Conservation (phyloP, 2,113 vertebrate species). For the Amphilophus citrinellus region DNA sequence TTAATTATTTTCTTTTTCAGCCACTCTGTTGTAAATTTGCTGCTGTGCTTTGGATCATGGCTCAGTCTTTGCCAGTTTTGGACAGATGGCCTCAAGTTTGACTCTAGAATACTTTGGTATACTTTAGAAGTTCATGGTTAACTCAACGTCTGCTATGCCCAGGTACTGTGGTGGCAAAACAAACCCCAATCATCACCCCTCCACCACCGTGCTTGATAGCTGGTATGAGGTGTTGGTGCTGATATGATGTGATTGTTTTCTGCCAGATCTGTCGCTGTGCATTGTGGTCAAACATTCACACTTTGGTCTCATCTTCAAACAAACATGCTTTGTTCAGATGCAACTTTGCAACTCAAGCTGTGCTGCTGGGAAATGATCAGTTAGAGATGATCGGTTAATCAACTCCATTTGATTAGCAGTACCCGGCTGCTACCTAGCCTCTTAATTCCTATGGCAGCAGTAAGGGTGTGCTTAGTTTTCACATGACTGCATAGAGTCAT, state of each 20-base stretch:
- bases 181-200: background rate
- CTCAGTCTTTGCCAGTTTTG: background rate
- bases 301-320: too few relatives aligned
- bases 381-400: background rate
- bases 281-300: too few relatives aligned
- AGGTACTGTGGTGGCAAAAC: background rate
- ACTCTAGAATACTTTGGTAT: background rate
- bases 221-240: background rate
- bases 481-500: background rate
- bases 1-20: conserved; percentile 4
- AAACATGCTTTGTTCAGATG: background rate
- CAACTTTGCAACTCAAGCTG: background rate
- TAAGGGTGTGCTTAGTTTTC: background rate
- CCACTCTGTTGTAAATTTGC: background rate
- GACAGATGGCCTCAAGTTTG: background rate
- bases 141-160: background rate
- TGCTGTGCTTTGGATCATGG: background rate
- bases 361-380: too few relatives aligned
- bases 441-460: background rate
- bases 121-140: too few relatives aligned
- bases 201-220: background rate
- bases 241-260: background rate
- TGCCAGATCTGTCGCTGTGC: background rate
- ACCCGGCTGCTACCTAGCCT: background rate
- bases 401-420: background rate